phyloP scores from a whole-genome alignment of 2,113 vertebrate species.

The Bubo blakistoni region DNA sequence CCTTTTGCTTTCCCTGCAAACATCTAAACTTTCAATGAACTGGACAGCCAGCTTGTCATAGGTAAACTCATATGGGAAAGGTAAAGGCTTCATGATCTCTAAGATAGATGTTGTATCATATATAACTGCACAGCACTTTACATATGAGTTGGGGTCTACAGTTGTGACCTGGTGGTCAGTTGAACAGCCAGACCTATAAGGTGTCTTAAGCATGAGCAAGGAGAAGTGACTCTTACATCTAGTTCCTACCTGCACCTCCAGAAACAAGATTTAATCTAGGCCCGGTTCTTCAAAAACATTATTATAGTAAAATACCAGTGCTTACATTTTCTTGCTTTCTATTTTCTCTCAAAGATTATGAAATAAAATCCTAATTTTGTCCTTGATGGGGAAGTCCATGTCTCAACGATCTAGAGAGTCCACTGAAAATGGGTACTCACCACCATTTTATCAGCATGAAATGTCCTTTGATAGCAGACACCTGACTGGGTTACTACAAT shows the following conservation, averaged over 20 bases:
- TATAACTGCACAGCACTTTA: neutral
- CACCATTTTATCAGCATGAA: slow-evolving; percentile 72
- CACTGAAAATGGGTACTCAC: slow-evolving; percentile 33
- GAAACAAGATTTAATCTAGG: neutral
- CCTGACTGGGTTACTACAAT: slow-evolving; percentile 76
- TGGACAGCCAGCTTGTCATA: neutral
- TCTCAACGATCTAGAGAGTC: accelerated
- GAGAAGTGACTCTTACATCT: neutral
- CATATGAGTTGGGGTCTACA: neutral
- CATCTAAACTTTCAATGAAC: neutral
- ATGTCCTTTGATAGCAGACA: slow-evolving; percentile 73
- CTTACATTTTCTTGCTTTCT: neutral
- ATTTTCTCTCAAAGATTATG: neutral
- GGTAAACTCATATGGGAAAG: neutral
- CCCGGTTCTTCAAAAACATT: neutral
- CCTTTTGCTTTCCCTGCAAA: neutral
- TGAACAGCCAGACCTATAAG: neutral
- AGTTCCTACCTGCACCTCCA: neutral
- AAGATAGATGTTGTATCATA: neutral
- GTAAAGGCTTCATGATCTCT: neutral
- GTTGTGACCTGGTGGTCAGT: neutral
- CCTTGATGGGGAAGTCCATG: neutral
- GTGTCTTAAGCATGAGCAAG: neutral
- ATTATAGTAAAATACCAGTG: neutral
- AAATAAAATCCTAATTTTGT: neutral